A percentile compares a stretch with the other conserved stretches of the same genome.
Evolutionary conservation across 37 sponge, comb jelly and placozoan genomes (phyloP).

Genomic region (Mnemiopsis leidyi): DNA sequence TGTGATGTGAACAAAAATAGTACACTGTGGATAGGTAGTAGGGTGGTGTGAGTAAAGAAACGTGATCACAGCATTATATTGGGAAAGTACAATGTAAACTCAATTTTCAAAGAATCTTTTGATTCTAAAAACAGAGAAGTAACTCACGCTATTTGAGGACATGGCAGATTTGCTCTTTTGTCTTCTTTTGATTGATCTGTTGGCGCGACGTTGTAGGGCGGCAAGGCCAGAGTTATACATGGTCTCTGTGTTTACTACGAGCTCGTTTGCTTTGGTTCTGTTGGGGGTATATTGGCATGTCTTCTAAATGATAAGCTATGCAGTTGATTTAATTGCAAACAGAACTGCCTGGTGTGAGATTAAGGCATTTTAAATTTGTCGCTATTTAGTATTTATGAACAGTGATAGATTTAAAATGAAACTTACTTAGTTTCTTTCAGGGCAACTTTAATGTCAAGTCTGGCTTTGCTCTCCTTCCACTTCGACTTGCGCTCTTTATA

Average conservation of each 20-base stretch:
- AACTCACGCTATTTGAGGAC: background rate
- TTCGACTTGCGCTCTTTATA: background rate
- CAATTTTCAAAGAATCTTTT: background rate
- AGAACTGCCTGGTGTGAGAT: too few species aligned
- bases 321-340: too few species aligned
- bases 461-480: conserved; percentile 51
- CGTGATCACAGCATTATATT: too few species aligned
- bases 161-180: background rate
- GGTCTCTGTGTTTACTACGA: conserved; percentile 5
- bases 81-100: background rate
- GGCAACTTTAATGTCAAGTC: background rate
- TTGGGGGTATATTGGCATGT: background rate
- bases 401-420: too few species aligned
- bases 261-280: conserved; percentile 30
- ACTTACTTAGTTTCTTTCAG: conserved; percentile 34
- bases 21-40: background rate
- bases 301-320: too few species aligned
- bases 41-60: too few species aligned
- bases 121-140: background rate
- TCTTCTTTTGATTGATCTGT: background rate
- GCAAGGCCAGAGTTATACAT: background rate
- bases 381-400: background rate
- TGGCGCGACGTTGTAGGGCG: background rate
- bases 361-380: background rate
- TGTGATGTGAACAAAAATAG: background rate